A percentile compares a stretch with the other conserved stretches of the same genome.
Conservation (phyloP, 2,888 invertebrate species). For the Caenorhabditis angaria region DNA sequence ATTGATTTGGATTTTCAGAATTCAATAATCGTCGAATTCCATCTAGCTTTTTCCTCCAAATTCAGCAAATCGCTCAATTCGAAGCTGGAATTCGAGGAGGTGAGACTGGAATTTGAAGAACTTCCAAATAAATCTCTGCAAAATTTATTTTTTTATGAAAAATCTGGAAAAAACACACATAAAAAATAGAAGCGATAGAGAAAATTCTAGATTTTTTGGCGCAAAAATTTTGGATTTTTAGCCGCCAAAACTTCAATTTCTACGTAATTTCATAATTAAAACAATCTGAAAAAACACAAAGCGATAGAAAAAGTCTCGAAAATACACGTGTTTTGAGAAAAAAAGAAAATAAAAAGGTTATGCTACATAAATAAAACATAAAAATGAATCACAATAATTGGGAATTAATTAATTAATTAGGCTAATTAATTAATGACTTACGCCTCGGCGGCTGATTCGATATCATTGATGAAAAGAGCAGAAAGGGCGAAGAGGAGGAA, state of each 20-base stretch:
- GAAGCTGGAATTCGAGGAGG: constrained; percentile 11
- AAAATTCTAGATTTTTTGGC: too few relatives aligned
- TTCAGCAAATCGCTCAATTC: background rate
- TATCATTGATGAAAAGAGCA: constrained; percentile 82
- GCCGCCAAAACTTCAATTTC: too few relatives aligned
- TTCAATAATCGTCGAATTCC: constrained; percentile 4
- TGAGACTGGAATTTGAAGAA: background rate
- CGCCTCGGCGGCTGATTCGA: constrained; percentile 37
- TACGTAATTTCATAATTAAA: too few relatives aligned
- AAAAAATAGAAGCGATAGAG: background rate
- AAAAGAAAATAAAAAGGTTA: background rate
- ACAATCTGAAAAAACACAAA: constrained; percentile 3
- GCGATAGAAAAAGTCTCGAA: background rate
- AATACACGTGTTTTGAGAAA: constrained; percentile 1
- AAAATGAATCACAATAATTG: background rate
- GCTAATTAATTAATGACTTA: constrained; percentile 11
- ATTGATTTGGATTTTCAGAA: constrained; percentile 4
- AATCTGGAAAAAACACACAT: constrained; percentile 7
- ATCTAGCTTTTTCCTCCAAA: background rate
- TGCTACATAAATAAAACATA: background rate
- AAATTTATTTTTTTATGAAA: constrained; percentile 9
- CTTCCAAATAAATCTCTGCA: background rate
- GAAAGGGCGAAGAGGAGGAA: constrained; percentile 93
- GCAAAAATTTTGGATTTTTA: too few relatives aligned
- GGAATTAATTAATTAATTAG: background rate